Percentiles rank a stretch among this genome's conserved stretches.
phyloP scores from a whole-genome alignment of 2,797 vertebrate genomes.

The Cacajao melanocephalus region DNA sequence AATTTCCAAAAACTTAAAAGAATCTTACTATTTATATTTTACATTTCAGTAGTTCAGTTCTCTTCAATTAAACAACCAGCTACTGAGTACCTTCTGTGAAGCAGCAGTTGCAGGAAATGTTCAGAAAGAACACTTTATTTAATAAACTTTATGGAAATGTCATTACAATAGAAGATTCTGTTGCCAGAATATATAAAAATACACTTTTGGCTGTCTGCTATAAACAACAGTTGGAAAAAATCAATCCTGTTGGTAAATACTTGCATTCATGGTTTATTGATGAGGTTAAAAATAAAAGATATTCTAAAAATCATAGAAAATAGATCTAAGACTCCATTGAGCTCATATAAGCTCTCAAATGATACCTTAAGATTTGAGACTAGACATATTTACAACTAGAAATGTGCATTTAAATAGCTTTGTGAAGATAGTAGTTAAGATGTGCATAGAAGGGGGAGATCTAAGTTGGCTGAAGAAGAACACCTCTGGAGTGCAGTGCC shows the following conservation, averaged over 20 bases:
- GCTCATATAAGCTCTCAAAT: neutral
- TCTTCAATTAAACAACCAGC: neutral
- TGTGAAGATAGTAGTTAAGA: neutral
- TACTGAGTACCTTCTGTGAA: neutral
- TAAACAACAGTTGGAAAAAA: conserved; percentile 7
- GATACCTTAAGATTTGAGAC: neutral
- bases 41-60: neutral
- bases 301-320: neutral
- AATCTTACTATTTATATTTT: neutral
- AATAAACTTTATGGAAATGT: neutral
- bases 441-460: neutral
- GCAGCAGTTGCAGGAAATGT: neutral
- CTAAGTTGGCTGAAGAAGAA: too few species aligned
- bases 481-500: too few species aligned
- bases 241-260: neutral
- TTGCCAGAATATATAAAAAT: neutral
- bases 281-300: conserved; percentile 42
- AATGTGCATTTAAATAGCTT: neutral
- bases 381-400: neutral
- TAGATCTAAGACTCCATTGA: neutral
- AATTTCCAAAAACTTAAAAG: neutral
- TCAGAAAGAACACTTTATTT: neutral
- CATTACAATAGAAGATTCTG: neutral
- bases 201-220: neutral
- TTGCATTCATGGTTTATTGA: neutral